Conservation (phyloP, 2,113 vertebrate genomes). For the Zonotrichia leucophrys region DNA sequence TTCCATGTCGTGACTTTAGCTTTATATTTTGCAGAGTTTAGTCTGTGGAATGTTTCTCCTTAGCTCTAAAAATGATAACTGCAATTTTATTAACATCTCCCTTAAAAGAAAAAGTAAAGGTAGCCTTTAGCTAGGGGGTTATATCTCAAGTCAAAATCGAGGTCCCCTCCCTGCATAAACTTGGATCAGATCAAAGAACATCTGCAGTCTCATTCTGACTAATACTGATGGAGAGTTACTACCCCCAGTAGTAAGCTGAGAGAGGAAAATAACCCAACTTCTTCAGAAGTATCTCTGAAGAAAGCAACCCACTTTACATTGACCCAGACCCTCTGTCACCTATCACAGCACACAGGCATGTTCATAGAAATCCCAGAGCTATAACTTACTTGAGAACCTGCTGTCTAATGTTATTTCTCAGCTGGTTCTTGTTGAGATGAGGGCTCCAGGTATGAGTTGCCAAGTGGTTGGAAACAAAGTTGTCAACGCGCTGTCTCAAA, state of each 20-base stretch:
- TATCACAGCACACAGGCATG: fast-evolving
- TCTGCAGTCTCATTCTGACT: not conserved
- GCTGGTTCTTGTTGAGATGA: conserved; percentile 97
- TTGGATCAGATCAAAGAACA: not conserved
- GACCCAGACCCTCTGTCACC: not conserved
- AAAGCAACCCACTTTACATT: not conserved
- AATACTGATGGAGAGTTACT: fast-evolving
- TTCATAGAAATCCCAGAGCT: not conserved
- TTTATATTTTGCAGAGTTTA: not conserved
- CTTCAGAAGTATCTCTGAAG: not conserved
- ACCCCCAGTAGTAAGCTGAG: not conserved
- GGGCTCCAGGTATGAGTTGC: conserved; percentile 98
- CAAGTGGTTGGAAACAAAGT: conserved; percentile 97
- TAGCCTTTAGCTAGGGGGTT: not conserved
- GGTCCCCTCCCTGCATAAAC: not conserved
- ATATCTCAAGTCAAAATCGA: not conserved
- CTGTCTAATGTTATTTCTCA: conserved; percentile 96
- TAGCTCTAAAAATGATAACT: fast-evolving
- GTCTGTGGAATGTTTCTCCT: not conserved
- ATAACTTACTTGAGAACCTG: conserved; percentile 94
- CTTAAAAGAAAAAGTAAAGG: not conserved
- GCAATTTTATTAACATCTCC: not conserved
- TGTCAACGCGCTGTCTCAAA: conserved; percentile 94
- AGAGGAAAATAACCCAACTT: not conserved
- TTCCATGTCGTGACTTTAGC: not conserved